These are phyloP conservation scores for Esperia sulphurella DNA, from an alignment of 2,888 invertebrate genomes.

Conservation along the genomic window DNA sequence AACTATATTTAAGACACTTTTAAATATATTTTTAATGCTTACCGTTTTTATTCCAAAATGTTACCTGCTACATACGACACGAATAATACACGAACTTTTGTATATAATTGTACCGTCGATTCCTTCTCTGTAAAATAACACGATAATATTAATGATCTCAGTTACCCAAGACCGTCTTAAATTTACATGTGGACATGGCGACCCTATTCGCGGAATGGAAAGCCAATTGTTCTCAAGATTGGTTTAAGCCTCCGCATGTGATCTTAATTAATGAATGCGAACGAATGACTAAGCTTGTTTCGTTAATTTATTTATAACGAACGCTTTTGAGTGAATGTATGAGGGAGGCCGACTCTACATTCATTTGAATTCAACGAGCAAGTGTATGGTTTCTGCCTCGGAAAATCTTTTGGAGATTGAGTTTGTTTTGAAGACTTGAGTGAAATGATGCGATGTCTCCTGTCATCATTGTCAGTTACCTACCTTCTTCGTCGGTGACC, in stretches of 20 bases:
- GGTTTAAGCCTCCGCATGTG: conserved; percentile 75
- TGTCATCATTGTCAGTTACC: too few relatives aligned
- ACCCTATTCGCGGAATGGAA: conserved; percentile 43
- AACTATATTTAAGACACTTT: too few relatives aligned
- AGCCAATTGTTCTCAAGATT: conserved; percentile 76
- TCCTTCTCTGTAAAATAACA: too few relatives aligned
- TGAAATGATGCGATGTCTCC: too few relatives aligned
- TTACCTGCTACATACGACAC: too few relatives aligned
- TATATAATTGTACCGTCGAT: too few relatives aligned
- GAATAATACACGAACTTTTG: too few relatives aligned
- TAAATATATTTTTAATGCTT: too few relatives aligned
- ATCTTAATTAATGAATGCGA: conserved; percentile 77
- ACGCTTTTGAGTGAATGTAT: conserved; percentile 18
- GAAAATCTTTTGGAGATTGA: conserved; percentile 3
- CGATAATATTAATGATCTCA: too few relatives aligned
- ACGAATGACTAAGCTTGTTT: conserved; percentile 76
- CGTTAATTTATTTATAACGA: conserved; percentile 66
- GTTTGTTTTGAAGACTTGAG: not conserved
- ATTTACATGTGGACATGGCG: conserved; percentile 16
- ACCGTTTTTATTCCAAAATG: too few relatives aligned
- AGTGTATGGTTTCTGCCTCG: not conserved
- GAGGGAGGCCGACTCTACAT: not conserved
- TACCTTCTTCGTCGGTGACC: too few relatives aligned
- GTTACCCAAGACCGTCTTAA: not conserved
- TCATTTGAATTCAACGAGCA: not conserved